phyloP scores from a whole-genome alignment of 2,113 vertebrate genomes.

The Sapayoa aenigma region DNA sequence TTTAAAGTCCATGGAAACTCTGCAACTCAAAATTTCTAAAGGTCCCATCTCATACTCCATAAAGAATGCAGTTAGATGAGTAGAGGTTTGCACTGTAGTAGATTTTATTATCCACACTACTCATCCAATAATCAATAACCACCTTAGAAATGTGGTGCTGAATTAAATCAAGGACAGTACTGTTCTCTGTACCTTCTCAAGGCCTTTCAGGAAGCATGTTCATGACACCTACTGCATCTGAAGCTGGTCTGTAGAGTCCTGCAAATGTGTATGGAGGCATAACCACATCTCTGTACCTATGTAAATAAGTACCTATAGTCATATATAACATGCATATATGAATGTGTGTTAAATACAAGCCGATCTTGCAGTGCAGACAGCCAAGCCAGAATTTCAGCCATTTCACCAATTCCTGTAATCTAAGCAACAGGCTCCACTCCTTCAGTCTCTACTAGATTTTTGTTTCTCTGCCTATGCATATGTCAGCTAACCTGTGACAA shows the following conservation, averaged over 20 bases:
- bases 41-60: background rate
- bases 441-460: background rate
- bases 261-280: background rate
- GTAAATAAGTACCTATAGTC: background rate
- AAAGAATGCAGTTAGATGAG: background rate
- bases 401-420: background rate
- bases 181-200: background rate
- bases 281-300: background rate
- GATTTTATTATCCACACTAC: background rate
- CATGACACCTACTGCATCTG: background rate
- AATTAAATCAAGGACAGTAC: background rate
- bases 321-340: background rate
- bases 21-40: background rate
- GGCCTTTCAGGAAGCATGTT: background rate
- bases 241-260: background rate
- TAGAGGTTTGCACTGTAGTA: background rate
- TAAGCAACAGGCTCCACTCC: background rate
- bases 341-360: background rate
- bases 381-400: accelerated
- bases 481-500: background rate
- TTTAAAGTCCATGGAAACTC: background rate
- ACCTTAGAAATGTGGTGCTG: background rate
- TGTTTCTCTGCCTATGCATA: background rate
- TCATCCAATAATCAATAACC: background rate
- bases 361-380: background rate